Evolutionary conservation across 2,113 vertebrate species (phyloP).

Genomic region (Coregonus clupeaformis): DNA sequence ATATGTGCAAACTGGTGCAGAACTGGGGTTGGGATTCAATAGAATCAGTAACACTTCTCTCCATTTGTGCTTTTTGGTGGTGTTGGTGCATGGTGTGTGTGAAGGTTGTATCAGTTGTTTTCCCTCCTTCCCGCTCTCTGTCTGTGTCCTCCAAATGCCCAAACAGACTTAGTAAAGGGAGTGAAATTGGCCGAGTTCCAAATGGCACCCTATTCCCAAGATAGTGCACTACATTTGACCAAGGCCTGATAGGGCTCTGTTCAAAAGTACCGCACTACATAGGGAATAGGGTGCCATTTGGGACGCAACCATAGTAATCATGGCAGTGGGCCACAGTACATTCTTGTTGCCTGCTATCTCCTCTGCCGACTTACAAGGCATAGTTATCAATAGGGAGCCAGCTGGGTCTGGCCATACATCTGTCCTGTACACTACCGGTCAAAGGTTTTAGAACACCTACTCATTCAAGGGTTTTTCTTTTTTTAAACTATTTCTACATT

Average conservation of each 20-base stretch:
- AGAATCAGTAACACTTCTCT: too few species aligned
- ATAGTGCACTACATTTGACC: neutral
- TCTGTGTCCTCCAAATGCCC: constrained; percentile 68
- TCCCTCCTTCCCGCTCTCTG: neutral
- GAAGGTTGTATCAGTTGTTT: too few species aligned
- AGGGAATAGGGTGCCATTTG: too few species aligned
- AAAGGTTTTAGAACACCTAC: too few species aligned
- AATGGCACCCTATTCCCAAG: neutral
- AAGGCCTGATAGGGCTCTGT: too few species aligned
- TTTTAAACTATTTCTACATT: too few species aligned
- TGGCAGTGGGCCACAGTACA: constrained; percentile 83
- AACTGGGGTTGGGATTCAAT: too few species aligned
- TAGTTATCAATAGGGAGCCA: constrained; percentile 59
- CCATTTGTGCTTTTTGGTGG: neutral
- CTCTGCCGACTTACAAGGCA: constrained; percentile 72
- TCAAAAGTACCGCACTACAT: too few species aligned
- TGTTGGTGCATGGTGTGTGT: neutral
- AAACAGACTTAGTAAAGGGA: constrained; percentile 2
- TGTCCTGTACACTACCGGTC: too few species aligned
- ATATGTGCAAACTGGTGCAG: neutral
- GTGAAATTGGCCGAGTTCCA: neutral
- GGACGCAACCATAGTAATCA: constrained; percentile 13
- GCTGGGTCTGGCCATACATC: constrained; percentile 65
- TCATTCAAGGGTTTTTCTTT: too few species aligned
- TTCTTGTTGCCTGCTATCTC: constrained; percentile 79